Conservation (phyloP, 2,888 invertebrate genomes). For the Magallana nippona region DNA sequence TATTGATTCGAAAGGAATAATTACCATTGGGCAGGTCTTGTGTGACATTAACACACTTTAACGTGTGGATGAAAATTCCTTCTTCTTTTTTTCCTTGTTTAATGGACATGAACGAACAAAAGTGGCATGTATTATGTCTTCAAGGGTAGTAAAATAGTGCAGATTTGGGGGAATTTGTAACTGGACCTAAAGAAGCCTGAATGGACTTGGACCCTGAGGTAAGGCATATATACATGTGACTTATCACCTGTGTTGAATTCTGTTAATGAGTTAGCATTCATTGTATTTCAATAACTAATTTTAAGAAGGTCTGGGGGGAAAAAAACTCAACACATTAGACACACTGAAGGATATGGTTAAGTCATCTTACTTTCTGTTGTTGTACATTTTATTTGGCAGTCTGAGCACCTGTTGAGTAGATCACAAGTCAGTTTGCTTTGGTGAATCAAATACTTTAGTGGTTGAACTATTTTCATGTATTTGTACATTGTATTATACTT, state of each 20-base stretch:
- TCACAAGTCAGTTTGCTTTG: too few species aligned
- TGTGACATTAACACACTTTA: conserved; percentile 30
- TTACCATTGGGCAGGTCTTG: conserved; percentile 13
- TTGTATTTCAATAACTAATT: conserved; percentile 5
- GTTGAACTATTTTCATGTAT: too few species aligned
- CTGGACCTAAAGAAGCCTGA: background rate
- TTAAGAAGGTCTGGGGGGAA: too few species aligned
- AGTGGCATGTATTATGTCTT: background rate
- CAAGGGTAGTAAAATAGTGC: background rate
- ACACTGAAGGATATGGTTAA: too few species aligned
- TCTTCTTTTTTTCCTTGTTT: background rate
- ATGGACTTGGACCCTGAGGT: conserved; percentile 20
- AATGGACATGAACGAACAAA: background rate
- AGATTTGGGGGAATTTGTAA: background rate
- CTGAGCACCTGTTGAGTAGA: too few species aligned
- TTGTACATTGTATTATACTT: too few species aligned
- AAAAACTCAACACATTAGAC: too few species aligned
- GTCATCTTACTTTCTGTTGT: too few species aligned
- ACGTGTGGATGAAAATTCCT: conserved; percentile 17
- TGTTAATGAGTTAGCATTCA: background rate
- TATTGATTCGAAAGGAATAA: conserved; percentile 27
- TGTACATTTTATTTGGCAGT: too few species aligned
- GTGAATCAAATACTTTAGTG: too few species aligned
- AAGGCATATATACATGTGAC: background rate
- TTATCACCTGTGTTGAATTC: background rate